Evolutionary conservation across 2,797 vertebrate genomes (phyloP), one percentile per base, ranked within the genome.

Genomic region (Antrozous pallidus): DNA sequence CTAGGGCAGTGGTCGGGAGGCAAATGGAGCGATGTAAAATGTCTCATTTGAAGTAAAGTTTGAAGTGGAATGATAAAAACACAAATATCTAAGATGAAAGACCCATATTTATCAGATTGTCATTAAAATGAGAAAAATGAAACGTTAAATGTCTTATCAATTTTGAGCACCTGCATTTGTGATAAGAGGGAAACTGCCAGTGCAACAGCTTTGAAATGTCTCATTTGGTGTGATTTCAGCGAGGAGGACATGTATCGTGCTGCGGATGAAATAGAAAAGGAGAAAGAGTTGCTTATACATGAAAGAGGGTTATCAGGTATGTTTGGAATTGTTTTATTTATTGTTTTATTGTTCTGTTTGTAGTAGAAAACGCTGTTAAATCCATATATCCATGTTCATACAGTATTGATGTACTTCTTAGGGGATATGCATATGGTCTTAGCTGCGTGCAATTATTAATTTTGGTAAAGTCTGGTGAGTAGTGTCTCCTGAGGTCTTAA

Each of bases 161-260:
- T 80, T 88, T 31, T 94, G 79, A 94, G 47, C 77, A 40, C 18
- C 88, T 92, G 5, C 22, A 5, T 91, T 67, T 93, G 31, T 94
- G 93, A 51, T 84, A 73, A 88, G 75, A 1, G 13, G n/a, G 58
- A 63, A 88, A 82, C 93, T 74, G 5, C 93, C 85, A 69, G 77
- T 80, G 77, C 47, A 70, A 92, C 75, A 87, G 11, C 49, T 94
- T 97, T 97, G 88, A 97, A 93, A 45, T 96, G n/a, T 92, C 31
- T 96, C 40, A 92, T 97, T 97, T 96, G 92, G 96, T 98, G 96
- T 98, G 97, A 74, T 97, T 97, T 85, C 97, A 99, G 99, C 28
- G 99, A 99, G 79, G 99, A 99, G 98, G 99, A 99, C 96, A 97
- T 99, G 95, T 99, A 99, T 97, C 98, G 98, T 97, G 99, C 98